Evolutionary conservation across 2,797 vertebrate species (phyloP).

Genomic region (Poecilia wingei): DNA sequence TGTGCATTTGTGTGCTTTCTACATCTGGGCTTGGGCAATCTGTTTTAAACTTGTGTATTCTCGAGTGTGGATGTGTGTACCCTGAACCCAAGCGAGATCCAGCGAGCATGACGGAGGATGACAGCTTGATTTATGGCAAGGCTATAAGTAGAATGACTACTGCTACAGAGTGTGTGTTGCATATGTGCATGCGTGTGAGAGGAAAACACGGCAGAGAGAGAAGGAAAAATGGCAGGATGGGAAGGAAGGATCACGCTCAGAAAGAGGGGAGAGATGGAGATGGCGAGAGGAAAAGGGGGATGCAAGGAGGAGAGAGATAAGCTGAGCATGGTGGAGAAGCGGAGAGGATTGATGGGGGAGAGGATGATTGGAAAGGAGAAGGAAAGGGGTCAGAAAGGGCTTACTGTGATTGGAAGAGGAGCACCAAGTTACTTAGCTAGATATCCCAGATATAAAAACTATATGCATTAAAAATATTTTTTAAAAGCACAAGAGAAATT

Average conservation of each 20-base stretch:
- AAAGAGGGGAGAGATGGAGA: slow-evolving; percentile 17
- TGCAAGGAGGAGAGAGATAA: slow-evolving; percentile 20
- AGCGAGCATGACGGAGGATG: slow-evolving; percentile 83
- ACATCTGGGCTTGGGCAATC: slow-evolving; percentile 26
- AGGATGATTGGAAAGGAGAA: not conserved
- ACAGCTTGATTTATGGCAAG: slow-evolving; percentile 85
- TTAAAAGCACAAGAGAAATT: not conserved
- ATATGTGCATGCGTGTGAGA: slow-evolving; percentile 13
- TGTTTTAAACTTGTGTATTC: slow-evolving; percentile 25
- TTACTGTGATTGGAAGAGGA: slow-evolving; percentile 35
- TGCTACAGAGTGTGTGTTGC: slow-evolving; percentile 46
- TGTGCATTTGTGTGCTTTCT: slow-evolving; percentile 15
- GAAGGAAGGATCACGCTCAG: slow-evolving; percentile 21
- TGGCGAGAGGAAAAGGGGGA: slow-evolving; percentile 28
- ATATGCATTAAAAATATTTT: slow-evolving; percentile 18
- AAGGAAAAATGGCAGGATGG: slow-evolving; percentile 20
- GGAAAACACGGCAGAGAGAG: slow-evolving; percentile 33
- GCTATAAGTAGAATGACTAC: slow-evolving; percentile 84
- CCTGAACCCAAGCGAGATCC: slow-evolving; percentile 76
- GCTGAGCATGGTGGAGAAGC: slow-evolving; percentile 15
- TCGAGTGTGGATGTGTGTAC: slow-evolving; percentile 43
- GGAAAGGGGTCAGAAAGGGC: slow-evolving; percentile 28
- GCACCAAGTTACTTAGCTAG: slow-evolving; percentile 31
- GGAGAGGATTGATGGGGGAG: slow-evolving; percentile 4
- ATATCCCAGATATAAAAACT: not conserved